Evolutionary conservation across 2,797 vertebrate genomes (phyloP), one percentile per base, ranked within the genome.

Genomic region (Telmatherina bonti): DNA sequence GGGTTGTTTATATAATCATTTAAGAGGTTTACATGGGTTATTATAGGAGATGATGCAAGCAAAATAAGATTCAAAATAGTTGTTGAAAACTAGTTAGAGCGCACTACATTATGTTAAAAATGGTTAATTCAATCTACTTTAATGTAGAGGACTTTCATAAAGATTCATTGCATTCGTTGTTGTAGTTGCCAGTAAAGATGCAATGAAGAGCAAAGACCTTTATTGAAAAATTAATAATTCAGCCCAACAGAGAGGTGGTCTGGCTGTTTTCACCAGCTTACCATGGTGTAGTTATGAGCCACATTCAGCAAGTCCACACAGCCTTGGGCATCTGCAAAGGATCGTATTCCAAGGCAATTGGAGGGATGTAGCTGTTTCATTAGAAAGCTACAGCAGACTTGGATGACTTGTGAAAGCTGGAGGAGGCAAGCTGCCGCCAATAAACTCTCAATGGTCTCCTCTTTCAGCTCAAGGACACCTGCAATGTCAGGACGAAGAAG

Each of bases 351-450:
- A 87, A 99, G 92, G 88, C 98, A 99, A 87, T 99, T 99, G 81
- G 98, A 99, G 5, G 97, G 97, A 81, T 99, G 97, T 12, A 99
- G 97, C 82, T 98, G 97, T 88, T 98, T 99, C 95, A 98, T 98
- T 61, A 99, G 96, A 91, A 98, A 99, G 91, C 93, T 97, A 85
- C 97, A 98, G 93, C 98, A 99, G n/a, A 98, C 97, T 73, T 99
- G 96, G 70, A 98, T 96, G 70, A 99, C 98, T 90, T 96, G 97
- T 55, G 96, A 94, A 54, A 99, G 96, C 94, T 99, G 97, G 3
- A 99, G 95, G n/a, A 99, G 96, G 88, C 97, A 99, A 18, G 98
- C 97, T 27, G 97, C 96, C n/a, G 97, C 94, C 91, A 99, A 89
- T 88, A 99, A 92, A 84, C 95, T 98, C 92, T 99, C 98, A 72